Evolutionary conservation across 1,140 invertebrate genomes (phyloP).

Genomic region (Anoplophora glabripennis): DNA sequence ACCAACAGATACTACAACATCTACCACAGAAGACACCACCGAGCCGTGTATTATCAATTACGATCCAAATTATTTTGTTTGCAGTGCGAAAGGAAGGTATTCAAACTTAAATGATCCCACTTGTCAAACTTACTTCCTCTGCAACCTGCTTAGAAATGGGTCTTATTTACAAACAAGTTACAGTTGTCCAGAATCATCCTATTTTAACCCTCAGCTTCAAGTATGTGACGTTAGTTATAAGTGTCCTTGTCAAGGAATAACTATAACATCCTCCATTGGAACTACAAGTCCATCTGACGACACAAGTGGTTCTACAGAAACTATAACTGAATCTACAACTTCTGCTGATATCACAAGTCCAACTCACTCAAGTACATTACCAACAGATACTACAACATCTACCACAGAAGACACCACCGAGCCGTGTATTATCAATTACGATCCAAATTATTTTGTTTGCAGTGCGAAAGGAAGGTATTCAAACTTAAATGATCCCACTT

Average conservation of each 20-base stretch:
- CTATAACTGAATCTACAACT: too few relatives aligned
- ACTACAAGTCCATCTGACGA: too few relatives aligned
- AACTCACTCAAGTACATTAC: too few relatives aligned
- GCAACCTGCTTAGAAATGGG: not conserved
- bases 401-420: too few relatives aligned
- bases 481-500: too few relatives aligned
- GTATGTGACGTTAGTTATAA: not conserved
- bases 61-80: not conserved
- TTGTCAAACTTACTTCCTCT: slow-evolving; percentile 1
- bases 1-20: not conserved
- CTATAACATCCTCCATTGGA: not conserved
- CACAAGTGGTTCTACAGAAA: too few relatives aligned
- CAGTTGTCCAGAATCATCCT: not conserved
- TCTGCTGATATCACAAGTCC: not conserved
- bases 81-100: not conserved
- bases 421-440: too few relatives aligned
- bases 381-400: too few relatives aligned
- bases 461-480: too few relatives aligned
- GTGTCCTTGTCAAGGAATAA: not conserved
- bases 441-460: too few relatives aligned
- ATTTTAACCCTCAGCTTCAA: not conserved
- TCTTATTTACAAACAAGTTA: not conserved
- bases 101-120: not conserved
- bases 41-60: not conserved
- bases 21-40: not conserved